Evolutionary conservation across 2,888 invertebrate genomes (phyloP).

Genomic region (Zaprionus lineosus): DNA sequence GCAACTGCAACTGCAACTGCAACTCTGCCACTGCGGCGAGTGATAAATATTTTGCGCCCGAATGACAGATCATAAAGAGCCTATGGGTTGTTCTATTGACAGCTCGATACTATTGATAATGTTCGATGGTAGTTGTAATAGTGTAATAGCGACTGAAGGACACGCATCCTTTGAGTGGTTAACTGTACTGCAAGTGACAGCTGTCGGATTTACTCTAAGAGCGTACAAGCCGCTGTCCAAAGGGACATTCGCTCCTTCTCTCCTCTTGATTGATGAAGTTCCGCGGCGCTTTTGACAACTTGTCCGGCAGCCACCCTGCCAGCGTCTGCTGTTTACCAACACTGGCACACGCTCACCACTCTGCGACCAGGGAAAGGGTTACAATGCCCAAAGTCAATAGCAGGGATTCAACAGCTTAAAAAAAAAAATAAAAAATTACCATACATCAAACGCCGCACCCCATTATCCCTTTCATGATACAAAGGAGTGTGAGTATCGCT

Average conservation of each 20-base stretch:
- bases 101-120: constrained; percentile 41
- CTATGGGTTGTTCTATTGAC: no score
- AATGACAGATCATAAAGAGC: constrained; percentile 66
- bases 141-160: no score
- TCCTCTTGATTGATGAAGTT: constrained; percentile 55
- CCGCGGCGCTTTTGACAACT: constrained; percentile 17
- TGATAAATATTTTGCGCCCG: constrained; percentile 70
- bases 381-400: constrained; percentile 56
- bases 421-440: constrained; percentile 40
- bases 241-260: constrained; percentile 1
- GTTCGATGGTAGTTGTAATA: no score
- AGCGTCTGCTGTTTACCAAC: constrained; percentile 34
- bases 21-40: constrained; percentile 42
- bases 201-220: constrained; percentile 62
- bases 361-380: constrained; percentile 55
- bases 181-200: constrained; percentile 62
- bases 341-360: constrained; percentile 32
- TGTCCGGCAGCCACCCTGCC: constrained; percentile 23
- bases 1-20: constrained; percentile 24
- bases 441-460: constrained; percentile 30
- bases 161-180: constrained; percentile 60
- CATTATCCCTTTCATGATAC: no score
- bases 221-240: constrained; percentile 22
- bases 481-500: no score
- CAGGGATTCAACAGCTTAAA: constrained; percentile 63